Percentiles rank a stretch among this genome's conserved stretches.
These are phyloP conservation scores for Cephalopholis sonnerati DNA, from an alignment of 2,113 vertebrate genomes.

Conservation along the genomic window DNA sequence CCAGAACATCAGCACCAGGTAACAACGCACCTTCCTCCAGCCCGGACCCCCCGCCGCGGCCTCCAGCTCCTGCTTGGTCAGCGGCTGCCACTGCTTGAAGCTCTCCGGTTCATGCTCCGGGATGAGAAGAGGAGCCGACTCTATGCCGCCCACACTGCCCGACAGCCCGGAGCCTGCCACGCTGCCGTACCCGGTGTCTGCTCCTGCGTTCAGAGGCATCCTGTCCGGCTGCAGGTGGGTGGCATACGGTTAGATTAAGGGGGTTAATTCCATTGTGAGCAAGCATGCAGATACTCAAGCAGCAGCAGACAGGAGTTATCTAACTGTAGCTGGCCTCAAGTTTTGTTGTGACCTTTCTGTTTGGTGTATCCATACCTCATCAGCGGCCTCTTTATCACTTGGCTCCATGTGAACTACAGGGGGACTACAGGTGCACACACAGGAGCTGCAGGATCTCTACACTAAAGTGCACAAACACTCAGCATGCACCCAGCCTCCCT, in stretches of 20 bases:
- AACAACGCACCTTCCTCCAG: conserved; percentile 78
- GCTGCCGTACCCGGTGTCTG: conserved; percentile 67
- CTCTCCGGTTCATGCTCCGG: conserved; percentile 8
- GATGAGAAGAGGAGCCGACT: conserved; percentile 75
- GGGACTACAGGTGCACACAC: background rate
- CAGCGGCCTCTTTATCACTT: background rate
- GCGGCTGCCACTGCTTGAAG: conserved; percentile 56
- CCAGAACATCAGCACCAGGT: conserved; percentile 82
- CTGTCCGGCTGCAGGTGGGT: conserved; percentile 36
- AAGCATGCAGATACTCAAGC: too few relatives aligned
- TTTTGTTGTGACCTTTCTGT: background rate
- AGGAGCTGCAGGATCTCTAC: too few relatives aligned
- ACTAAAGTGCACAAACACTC: too few relatives aligned
- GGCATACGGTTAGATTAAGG: background rate
- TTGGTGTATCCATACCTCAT: conserved; percentile 1
- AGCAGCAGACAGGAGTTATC: background rate
- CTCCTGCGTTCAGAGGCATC: conserved; percentile 80
- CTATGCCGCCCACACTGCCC: conserved; percentile 37
- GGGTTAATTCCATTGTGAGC: background rate
- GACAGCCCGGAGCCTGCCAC: conserved; percentile 27
- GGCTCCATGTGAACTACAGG: background rate
- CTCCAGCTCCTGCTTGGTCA: conserved; percentile 77
- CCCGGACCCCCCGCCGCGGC: conserved; percentile 62
- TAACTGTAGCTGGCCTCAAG: background rate
- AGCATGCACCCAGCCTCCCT: too few relatives aligned